Evolutionary conservation across 2,113 vertebrate species (phyloP), one percentile per base, ranked within the genome.

Genomic region (Panthera uncia): DNA sequence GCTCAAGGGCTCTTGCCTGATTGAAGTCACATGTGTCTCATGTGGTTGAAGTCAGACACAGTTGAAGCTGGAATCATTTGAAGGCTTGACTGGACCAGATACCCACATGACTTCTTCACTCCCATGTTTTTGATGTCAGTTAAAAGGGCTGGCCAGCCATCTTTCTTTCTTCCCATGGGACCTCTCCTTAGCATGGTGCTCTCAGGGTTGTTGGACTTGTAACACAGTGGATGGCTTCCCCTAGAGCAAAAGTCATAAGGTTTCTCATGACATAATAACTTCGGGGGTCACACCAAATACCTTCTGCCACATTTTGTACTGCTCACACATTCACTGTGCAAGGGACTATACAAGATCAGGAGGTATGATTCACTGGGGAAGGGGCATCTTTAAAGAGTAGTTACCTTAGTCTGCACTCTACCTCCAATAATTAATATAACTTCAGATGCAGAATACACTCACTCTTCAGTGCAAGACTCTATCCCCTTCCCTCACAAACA

Each of bases 401-500:
- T 94, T 95, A 65, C 27, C 9, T 87, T 89, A 55, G 23, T 68
- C 74, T 80, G 29, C 2, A 31, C 29, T 57, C 33, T 69, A 7
- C 29, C 80, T 61, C 23, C 9, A 92, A 33, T 48, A 91, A 63
- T 41, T 84, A 38, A 76, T 31, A 29, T 63, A 25, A 36, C 45
- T 88, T 19, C 19, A 45, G 18, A 18, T 76, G 52, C 15, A 87
- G 91, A 45, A 41, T 94, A 36, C 2, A 87, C 14, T 61, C 65
- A 71, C 12, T 10, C 9, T 7, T 92, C 14, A 66, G 8, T 10
- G 7, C 4, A 61, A 88, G 21, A 45, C 11, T n/a, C 5, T 12
- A 7, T 33, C 14, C 21, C 3, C 5, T 13, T 1, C 1, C 0
- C 16, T 16, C 4, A 8, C 65, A 3, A 7, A 8, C 21, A 9